Evolutionary conservation across 2,888 invertebrate genomes (phyloP).

Genomic region (Cryptocephalus moraei): DNA sequence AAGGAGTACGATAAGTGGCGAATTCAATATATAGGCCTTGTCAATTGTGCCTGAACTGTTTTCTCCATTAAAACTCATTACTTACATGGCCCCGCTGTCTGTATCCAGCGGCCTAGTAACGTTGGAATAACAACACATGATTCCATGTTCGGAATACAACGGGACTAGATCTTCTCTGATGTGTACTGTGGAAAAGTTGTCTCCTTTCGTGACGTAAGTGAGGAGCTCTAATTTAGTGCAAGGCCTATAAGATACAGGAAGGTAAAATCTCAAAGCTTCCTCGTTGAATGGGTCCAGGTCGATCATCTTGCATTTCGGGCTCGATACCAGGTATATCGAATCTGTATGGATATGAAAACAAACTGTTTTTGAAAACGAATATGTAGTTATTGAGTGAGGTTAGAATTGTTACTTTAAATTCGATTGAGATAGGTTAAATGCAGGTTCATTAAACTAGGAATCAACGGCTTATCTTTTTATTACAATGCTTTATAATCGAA

Average conservation of each 20-base stretch:
- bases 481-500: too few relatives aligned
- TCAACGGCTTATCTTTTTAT: too few relatives aligned
- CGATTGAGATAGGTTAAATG: too few relatives aligned
- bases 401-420: too few relatives aligned
- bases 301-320: constrained; percentile 24
- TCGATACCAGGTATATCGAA: constrained; percentile 21
- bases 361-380: too few relatives aligned
- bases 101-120: constrained; percentile 20
- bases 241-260: constrained; percentile 16
- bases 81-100: too few relatives aligned
- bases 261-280: constrained; percentile 20
- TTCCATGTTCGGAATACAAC: constrained; percentile 20
- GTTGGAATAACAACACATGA: constrained; percentile 27
- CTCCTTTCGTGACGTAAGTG: constrained; percentile 20
- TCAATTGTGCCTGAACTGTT: too few relatives aligned
- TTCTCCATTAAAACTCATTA: too few relatives aligned
- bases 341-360: neutral
- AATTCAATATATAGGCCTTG: too few relatives aligned
- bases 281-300: constrained; percentile 22
- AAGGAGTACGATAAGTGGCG: too few relatives aligned
- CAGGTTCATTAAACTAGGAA: too few relatives aligned
- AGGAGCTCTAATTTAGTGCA: constrained; percentile 21
- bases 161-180: constrained; percentile 17
- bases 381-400: too few relatives aligned
- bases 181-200: constrained; percentile 14